Base-by-base conservation (phyloP, 2,113 vertebrate species). In the Panurus biarmicus region DNA sequence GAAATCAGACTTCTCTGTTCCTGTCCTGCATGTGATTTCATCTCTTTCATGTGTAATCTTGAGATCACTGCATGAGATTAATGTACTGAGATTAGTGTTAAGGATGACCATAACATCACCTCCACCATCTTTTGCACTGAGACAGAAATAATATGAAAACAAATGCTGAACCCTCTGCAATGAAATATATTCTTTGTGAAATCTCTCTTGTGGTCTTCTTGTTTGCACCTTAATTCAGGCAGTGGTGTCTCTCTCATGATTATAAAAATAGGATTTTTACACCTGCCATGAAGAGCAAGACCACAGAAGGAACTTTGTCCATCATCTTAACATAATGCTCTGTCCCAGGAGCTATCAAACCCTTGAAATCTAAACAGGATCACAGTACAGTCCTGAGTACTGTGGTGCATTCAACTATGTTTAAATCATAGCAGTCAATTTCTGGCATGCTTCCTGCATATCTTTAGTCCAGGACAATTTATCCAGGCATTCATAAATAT, bases 241-340 rank as follows among this genome's bases (percentile, higher is more conserved):
- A 60, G 11, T 2, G 0, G 4, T 33, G 44, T 60, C 33, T 36
- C 3, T 44, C 14, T 69, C 12, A 33, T 5, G 1, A 14, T 51
- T 36, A 19, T 36, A 12, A 33, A 28, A 45, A 28, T 12, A 38
- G 18, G 18, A 38, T 24, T 29, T 75, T 58, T 75, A 26, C 12
- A 65, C 12, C 33, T 67, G 29, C 5, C 23, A 67, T 3, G 2
- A 83, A 60, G 3, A 76, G 2, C 14, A 44, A 60, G 44, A 42
- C 17, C 10, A 18, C 2, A 36, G 29, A 76, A 64, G 5, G 0
- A 1, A 17, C 31, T 38, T 35, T 77, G 8, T 23, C n/a, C 33
- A 29, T 40, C 2, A 44, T 18, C 8, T 48, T 28, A 58, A 12
- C 2, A 4, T 16, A 15, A 4, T 19, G 6, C 5, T 21, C 9